Evolutionary conservation across 2,113 vertebrate species (phyloP).

Genomic region (Ramphastos sulfuratus): DNA sequence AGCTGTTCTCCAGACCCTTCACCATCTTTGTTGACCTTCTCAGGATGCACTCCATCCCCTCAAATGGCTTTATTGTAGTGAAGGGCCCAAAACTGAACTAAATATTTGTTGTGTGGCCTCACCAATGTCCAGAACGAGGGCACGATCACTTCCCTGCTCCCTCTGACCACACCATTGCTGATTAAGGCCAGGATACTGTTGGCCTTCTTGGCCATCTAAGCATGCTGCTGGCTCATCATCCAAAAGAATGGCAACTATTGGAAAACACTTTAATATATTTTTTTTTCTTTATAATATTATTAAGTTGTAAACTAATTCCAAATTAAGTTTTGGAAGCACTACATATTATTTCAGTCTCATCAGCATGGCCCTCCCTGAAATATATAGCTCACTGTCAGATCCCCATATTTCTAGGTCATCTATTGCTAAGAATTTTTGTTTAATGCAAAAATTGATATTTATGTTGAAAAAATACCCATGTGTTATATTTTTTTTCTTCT

Average conservation of each 20-base stretch:
- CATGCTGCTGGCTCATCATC: too few species aligned
- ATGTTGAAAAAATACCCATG: background rate
- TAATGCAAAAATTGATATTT: background rate
- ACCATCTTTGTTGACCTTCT: too few species aligned
- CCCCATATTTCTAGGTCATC: background rate
- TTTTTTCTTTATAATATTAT: slow-evolving; percentile 22
- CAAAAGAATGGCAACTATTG: slow-evolving; percentile 29
- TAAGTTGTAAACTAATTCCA: slow-evolving; percentile 2
- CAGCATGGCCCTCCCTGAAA: background rate
- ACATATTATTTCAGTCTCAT: background rate
- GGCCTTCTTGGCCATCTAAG: too few species aligned
- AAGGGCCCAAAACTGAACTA: too few species aligned
- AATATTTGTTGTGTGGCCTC: too few species aligned
- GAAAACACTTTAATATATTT: slow-evolving; percentile 24
- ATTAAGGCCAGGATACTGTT: background rate
- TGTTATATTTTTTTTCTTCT: background rate
- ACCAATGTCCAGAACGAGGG: too few species aligned
- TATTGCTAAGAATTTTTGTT: background rate
- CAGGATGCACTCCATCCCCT: too few species aligned
- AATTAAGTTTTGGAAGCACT: slow-evolving; percentile 4
- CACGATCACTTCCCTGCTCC: too few species aligned
- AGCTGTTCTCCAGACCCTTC: too few species aligned
- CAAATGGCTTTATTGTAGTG: too few species aligned
- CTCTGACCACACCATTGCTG: too few species aligned
- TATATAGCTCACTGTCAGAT: background rate